phyloP scores from a whole-genome alignment of 1,140 invertebrate species.

The Drosophila funebris region DNA sequence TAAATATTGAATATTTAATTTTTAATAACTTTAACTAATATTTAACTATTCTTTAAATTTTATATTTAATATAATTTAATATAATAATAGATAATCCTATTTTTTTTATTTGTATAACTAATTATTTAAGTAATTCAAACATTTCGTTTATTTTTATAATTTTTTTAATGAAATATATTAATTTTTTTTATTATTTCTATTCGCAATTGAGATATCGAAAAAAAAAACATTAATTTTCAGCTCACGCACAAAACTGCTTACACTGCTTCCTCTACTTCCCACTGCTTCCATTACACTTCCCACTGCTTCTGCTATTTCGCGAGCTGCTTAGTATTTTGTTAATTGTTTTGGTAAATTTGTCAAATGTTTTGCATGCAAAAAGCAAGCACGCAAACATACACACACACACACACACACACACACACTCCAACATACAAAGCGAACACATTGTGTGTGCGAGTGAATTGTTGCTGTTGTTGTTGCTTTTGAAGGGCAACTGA shows the following conservation, averaged over 20 bases:
- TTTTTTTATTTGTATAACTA: no score
- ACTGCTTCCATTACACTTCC: background rate
- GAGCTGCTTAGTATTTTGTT: constrained; percentile 8
- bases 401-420: background rate
- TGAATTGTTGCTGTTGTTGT: constrained; percentile 7
- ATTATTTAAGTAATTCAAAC: no score
- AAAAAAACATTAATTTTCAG: no score
- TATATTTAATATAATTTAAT: no score
- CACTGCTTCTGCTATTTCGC: background rate
- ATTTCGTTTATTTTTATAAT: no score
- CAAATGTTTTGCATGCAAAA: constrained; percentile 26
- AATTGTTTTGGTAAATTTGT: constrained; percentile 41
- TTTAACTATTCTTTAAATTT: no score
- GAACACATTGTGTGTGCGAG: constrained; percentile 4
- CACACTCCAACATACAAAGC: constrained; percentile 1
- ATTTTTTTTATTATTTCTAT: background rate
- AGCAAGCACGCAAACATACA: background rate
- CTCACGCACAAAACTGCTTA: no score
- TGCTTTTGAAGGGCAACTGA: constrained; percentile 30
- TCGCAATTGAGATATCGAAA: background rate
- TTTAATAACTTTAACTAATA: no score
- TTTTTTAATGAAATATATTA: background rate
- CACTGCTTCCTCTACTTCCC: background rate
- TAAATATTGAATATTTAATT: no score
- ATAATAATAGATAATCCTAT: no score